A percentile compares a stretch with the other conserved stretches of the same genome.
These are phyloP conservation scores for Phrynocephalus guinanensis DNA, from an alignment of 2,797 vertebrate genomes.

Conservation along the genomic window DNA sequence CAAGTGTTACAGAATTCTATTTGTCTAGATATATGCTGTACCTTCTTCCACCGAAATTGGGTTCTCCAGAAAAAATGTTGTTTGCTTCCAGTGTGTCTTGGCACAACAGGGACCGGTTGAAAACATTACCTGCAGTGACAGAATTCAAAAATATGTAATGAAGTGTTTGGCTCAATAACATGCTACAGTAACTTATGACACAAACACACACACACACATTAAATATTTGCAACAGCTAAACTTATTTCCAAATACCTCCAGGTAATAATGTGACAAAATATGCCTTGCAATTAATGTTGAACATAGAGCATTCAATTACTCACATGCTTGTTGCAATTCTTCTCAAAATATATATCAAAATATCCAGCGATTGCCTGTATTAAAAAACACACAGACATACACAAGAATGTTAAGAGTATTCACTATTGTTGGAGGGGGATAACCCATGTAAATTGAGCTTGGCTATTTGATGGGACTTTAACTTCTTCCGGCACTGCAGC, in stretches of 20 bases:
- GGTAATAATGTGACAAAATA: constrained; percentile 71
- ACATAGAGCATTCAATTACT: constrained; percentile 76
- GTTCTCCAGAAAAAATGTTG: constrained; percentile 89
- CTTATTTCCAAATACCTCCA: constrained; percentile 75
- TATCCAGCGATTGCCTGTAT: constrained; percentile 92
- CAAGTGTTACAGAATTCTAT: neutral
- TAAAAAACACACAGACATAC: constrained; percentile 39
- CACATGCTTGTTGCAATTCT: constrained; percentile 89
- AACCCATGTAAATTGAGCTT: neutral
- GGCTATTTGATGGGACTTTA: neutral
- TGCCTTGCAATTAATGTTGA: constrained; percentile 79
- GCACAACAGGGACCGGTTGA: constrained; percentile 89
- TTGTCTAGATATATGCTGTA: constrained; percentile 60
- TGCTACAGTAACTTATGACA: constrained; percentile 75
- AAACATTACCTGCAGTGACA: constrained; percentile 87
- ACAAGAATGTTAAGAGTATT: constrained; percentile 20
- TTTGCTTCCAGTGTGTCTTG: constrained; percentile 97
- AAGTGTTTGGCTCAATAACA: constrained; percentile 76
- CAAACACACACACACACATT: constrained; percentile 51
- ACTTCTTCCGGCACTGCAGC: neutral
- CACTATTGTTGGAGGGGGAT: neutral
- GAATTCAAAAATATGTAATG: constrained; percentile 76
- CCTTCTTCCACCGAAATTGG: constrained; percentile 88
- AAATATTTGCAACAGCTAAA: constrained; percentile 82
- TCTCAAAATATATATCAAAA: constrained; percentile 95